Evolutionary conservation across 2,888 invertebrate genomes (phyloP), one percentile per base, ranked within the genome.

Genomic region (Mongoloraphidia duomilia): DNA sequence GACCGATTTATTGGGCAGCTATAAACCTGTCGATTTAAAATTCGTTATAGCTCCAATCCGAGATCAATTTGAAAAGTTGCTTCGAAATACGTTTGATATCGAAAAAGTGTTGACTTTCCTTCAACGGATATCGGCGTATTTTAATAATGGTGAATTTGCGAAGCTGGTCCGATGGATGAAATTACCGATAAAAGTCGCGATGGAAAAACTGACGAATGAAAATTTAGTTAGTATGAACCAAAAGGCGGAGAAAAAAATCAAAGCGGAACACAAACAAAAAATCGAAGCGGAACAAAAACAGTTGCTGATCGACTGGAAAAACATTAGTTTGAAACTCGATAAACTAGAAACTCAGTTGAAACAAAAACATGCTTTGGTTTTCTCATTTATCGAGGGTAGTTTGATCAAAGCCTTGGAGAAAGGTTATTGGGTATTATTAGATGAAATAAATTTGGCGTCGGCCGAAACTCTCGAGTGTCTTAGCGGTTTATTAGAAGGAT

Each of bases 401-500:
- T 72, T 98, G 54, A 86, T 96, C 11, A 84, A 84, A 65, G 96
- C 97, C 2, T 76, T 97, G 61, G 81, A 83, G 63, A 78, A 86
- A 59, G 96, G 98, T 0, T 77, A 93, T 58, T 99, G 98, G 98
- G 87, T 99, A 17, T 71, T 98, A 40, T 67, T 98, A 46, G 98
- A 98, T 63, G 98, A 99, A 76, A 96, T 98, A 47, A 98, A 99
- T 72, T 77, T 98, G 58, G 97, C 98, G 0, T 87, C 92, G 17
- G 85, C 94, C 0, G 98, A 98, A 70, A 97, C 96, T 34, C 73
- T 97, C 45, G 94, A 96, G 63, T 95, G 95, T 63, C 70, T 97
- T 37, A 89, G 91, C 3, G 90, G 93, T 5, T 73, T 97, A 41
- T 66, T 97, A 46, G 96, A 97, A 66, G 82, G 83, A 46, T 78